A percentile compares a stretch with the other conserved stretches of the same genome.
Evolutionary conservation across 2,797 vertebrate genomes (phyloP).

Genomic region (Cuniculus paca): DNA sequence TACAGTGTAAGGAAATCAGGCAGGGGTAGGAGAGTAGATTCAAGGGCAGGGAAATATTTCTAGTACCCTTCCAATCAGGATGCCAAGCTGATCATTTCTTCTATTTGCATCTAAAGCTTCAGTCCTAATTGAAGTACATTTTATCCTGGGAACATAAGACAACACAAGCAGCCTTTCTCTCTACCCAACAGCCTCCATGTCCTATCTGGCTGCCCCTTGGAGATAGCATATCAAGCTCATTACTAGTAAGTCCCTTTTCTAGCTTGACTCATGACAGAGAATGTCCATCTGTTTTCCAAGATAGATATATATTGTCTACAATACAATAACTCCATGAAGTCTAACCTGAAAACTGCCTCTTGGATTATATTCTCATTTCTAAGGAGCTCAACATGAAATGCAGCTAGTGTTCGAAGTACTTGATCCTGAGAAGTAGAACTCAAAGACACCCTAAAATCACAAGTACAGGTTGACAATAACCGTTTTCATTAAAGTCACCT

Average conservation of each 20-base stretch:
- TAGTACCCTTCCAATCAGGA: constrained; percentile 17
- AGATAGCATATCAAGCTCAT: constrained; percentile 37
- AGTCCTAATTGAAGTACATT: not conserved
- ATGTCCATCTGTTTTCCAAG: constrained; percentile 55
- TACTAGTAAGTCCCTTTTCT: constrained; percentile 59
- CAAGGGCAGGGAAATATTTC: not conserved
- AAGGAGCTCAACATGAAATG: constrained; percentile 79
- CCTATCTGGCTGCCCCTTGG: not conserved
- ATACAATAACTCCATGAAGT: constrained; percentile 67
- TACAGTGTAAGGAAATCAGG: constrained; percentile 39
- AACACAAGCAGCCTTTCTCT: constrained; percentile 33
- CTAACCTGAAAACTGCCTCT: constrained; percentile 75
- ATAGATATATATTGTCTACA: constrained; percentile 18
- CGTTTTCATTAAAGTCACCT: constrained; percentile 83
- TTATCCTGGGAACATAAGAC: constrained; percentile 47
- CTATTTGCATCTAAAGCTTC: not conserved
- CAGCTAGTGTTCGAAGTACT: constrained; percentile 75
- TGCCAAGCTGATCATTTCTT: not conserved
- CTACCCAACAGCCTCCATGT: not conserved
- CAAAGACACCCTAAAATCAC: constrained; percentile 80
- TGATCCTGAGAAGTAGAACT: constrained; percentile 82
- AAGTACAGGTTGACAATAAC: constrained; percentile 78
- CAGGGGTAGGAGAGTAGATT: not conserved
- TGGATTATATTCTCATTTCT: constrained; percentile 81
- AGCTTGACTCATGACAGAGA: constrained; percentile 43